Evolutionary conservation across 2,113 vertebrate genomes (phyloP).

Genomic region (Nettapus auritus): DNA sequence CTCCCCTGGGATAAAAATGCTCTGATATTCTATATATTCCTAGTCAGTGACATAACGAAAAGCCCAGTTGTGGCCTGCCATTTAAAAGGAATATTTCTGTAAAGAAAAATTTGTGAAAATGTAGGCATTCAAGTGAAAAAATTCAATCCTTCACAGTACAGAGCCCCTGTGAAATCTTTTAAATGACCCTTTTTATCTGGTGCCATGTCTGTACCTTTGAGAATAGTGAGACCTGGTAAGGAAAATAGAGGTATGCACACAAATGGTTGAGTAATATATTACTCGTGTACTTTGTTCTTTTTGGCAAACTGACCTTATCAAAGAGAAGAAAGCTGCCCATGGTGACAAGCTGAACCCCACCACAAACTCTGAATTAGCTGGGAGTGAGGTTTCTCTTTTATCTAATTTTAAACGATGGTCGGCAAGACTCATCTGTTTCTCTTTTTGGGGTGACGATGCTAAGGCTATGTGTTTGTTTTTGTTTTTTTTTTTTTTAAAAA

Average conservation of each 20-base stretch:
- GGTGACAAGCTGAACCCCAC: slow-evolving; percentile 64
- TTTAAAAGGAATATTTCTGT: slow-evolving; percentile 76
- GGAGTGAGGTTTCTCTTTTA: slow-evolving; percentile 8
- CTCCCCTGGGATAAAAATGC: slow-evolving; percentile 32
- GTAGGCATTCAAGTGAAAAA: slow-evolving; percentile 86
- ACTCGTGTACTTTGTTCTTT: slow-evolving; percentile 78
- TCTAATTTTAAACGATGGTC: slow-evolving; percentile 53
- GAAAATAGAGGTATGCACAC: slow-evolving; percentile 80
- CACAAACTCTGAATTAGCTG: slow-evolving; percentile 61
- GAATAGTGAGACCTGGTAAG: slow-evolving; percentile 76
- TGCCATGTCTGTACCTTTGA: slow-evolving; percentile 79
- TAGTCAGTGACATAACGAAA: slow-evolving; percentile 67
- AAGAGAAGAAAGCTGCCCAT: slow-evolving; percentile 69
- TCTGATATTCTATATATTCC: slow-evolving; percentile 66
- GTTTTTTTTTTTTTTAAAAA: background rate
- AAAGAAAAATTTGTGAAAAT: slow-evolving; percentile 80
- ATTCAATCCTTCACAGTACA: slow-evolving; percentile 86
- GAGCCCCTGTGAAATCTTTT: slow-evolving; percentile 81
- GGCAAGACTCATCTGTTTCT: slow-evolving; percentile 12
- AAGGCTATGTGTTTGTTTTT: too few relatives aligned
- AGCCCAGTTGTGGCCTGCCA: slow-evolving; percentile 65
- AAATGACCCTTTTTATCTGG: slow-evolving; percentile 86
- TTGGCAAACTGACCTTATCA: slow-evolving; percentile 79
- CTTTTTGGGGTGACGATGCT: background rate
- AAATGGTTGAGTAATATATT: slow-evolving; percentile 81